Evolutionary conservation across 2,113 vertebrate species (phyloP).

Genomic region (Zootoca vivipara): DNA sequence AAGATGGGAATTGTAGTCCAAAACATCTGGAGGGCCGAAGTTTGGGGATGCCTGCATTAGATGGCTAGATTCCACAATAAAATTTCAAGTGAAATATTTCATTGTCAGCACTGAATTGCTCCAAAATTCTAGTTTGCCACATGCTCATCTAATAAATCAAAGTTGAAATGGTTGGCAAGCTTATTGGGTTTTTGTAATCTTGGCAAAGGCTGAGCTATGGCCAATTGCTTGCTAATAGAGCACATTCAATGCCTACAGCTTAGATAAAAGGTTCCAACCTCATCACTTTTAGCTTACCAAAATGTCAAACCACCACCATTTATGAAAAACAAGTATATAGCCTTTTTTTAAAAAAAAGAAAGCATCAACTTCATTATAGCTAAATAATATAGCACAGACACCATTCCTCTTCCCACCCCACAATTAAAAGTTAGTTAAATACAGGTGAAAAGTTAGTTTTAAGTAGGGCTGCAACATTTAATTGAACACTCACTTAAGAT

Average conservation of each 20-base stretch:
- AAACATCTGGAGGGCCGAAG: too few relatives aligned
- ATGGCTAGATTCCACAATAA: not conserved
- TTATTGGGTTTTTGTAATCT: not conserved
- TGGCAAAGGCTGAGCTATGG: not conserved
- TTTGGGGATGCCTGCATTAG: too few relatives aligned
- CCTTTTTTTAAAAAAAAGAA: not conserved
- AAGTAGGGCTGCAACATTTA: not conserved
- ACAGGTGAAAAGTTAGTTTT: not conserved
- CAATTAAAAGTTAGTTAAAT: not conserved
- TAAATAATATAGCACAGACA: not conserved
- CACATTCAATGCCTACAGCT: not conserved
- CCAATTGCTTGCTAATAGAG: not conserved
- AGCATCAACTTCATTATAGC: not conserved
- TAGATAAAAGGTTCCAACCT: not conserved
- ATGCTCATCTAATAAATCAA: slow-evolving; percentile 22
- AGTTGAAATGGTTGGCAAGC: not conserved
- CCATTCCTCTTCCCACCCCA: not conserved
- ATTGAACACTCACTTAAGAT: not conserved
- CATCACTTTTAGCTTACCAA: not conserved
- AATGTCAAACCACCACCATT: not conserved
- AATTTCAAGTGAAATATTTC: not conserved
- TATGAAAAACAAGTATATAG: not conserved
- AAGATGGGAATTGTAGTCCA: too few relatives aligned
- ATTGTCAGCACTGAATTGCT: not conserved
- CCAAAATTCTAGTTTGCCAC: not conserved